A percentile compares a stretch with the other conserved stretches of the same genome.
Evolutionary conservation across 2,797 vertebrate species (phyloP).

Genomic region (Dipus sagitta): DNA sequence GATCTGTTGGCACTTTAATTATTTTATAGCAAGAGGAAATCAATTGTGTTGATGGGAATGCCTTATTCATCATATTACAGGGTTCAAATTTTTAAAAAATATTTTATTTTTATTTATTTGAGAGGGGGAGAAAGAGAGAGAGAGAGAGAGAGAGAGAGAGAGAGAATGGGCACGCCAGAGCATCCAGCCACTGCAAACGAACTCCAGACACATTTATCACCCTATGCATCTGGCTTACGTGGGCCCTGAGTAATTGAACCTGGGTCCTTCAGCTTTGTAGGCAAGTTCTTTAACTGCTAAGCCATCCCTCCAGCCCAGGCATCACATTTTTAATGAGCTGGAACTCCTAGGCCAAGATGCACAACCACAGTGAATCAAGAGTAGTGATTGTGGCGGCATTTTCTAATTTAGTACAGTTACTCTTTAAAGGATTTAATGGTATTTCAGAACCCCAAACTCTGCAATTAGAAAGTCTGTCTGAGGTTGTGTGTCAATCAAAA

Average conservation of each 20-base stretch:
- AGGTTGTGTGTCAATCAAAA: constrained; percentile 63
- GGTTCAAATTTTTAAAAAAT: constrained; percentile 61
- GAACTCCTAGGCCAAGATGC: constrained; percentile 1
- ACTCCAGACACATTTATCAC: no score
- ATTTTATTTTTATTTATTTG: no score
- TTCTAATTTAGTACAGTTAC: constrained; percentile 62
- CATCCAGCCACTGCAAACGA: no score
- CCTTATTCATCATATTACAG: constrained; percentile 65
- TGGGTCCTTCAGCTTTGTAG: no score
- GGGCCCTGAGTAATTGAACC: no score
- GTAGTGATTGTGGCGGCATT: not conserved
- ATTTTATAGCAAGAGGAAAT: constrained; percentile 66
- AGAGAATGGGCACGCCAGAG: no score
- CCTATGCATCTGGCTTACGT: no score
- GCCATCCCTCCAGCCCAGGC: not conserved
- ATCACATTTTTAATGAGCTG: constrained; percentile 68
- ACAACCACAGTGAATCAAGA: constrained; percentile 51
- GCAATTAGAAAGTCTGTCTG: constrained; percentile 58
- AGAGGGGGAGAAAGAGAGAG: no score
- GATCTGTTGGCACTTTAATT: constrained; percentile 61
- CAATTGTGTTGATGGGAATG: constrained; percentile 60
- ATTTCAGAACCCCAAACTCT: constrained; percentile 51
- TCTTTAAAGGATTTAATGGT: constrained; percentile 56
- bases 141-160: no score
- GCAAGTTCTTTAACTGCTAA: no score